Evolutionary conservation across 2,888 invertebrate species (phyloP), one percentile per base, ranked within the genome.

Genomic region (Alitta virens): DNA sequence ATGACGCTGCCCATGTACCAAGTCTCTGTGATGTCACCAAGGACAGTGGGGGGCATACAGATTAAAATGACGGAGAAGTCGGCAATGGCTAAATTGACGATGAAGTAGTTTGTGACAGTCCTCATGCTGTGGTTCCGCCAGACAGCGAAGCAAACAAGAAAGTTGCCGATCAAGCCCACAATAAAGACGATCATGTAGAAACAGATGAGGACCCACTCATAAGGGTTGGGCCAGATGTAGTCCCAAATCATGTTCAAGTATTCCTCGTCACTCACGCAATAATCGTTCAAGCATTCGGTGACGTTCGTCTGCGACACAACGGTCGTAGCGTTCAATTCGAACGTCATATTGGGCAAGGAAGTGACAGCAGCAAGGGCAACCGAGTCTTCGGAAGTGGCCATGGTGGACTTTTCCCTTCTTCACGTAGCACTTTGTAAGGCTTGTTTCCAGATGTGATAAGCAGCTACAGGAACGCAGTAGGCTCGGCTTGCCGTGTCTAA

Each of bases 21-120:
- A 0, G 95, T 94, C 79, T 91, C 90, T 0, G 93, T 92, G 51
- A 94, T 90, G 78, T 95, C 94, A 90, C 92, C 93, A 14, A 92
- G 82, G 40, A 93, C 90, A 0, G 92, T 90, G 0, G 93, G 90
- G 0, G 94, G 94, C 70, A 94, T 84, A 79, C 94, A 95, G 71
- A 94, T 87, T 57, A 94, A 81, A 46, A 95, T 90, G 67, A 95
- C 94, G 83, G 94, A 86, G 75, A 95, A 91, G 80, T 95, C 94
- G 33, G 87, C 82, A 50, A 89, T 86, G 0, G 94, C 93, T 72
- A 94, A 83, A 79, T 95, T 94, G 62, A 93, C 92, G 76, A 95
- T 91, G 81, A 94, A 94, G 79, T 92, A 91, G 82, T 96, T 95
- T 62, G 95, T 95, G 51, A 95, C 93, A 0, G 93, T 94, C 65